Percentiles rank a stretch among this genome's conserved stretches.
These are phyloP conservation scores for Apaloderma vittatum DNA, from an alignment of 2,113 vertebrate species.

Conservation along the genomic window DNA sequence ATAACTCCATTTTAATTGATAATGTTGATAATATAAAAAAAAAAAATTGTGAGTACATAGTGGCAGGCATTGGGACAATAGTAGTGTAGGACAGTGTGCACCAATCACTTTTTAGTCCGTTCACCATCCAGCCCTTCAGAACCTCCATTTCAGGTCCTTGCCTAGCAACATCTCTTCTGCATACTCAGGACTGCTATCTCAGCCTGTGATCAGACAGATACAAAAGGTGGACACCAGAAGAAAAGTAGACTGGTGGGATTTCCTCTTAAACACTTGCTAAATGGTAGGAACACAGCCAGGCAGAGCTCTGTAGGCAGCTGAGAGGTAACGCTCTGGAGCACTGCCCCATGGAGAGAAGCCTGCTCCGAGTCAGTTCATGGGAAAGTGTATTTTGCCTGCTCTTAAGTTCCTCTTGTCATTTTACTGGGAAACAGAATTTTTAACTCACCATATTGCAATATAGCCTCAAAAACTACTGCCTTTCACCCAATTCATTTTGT, in stretches of 20 bases:
- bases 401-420: neutral
- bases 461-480: neutral
- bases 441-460: neutral
- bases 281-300: neutral
- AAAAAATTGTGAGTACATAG: too few species aligned
- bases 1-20: neutral
- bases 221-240: neutral
- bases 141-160: neutral
- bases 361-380: neutral
- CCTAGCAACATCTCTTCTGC: neutral
- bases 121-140: neutral
- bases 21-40: neutral
- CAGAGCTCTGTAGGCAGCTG: neutral
- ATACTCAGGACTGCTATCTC: neutral
- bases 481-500: neutral
- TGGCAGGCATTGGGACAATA: too few species aligned
- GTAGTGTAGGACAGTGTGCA: neutral
- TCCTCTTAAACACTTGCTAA: neutral
- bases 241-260: neutral
- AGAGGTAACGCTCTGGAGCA: neutral
- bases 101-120: neutral
- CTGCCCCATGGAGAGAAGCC: accelerated
- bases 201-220: neutral
- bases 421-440: neutral
- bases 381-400: neutral